These are phyloP conservation scores for Puntigrus tetrazona DNA, from an alignment of 2,113 vertebrate genomes.

Conservation along the genomic window DNA sequence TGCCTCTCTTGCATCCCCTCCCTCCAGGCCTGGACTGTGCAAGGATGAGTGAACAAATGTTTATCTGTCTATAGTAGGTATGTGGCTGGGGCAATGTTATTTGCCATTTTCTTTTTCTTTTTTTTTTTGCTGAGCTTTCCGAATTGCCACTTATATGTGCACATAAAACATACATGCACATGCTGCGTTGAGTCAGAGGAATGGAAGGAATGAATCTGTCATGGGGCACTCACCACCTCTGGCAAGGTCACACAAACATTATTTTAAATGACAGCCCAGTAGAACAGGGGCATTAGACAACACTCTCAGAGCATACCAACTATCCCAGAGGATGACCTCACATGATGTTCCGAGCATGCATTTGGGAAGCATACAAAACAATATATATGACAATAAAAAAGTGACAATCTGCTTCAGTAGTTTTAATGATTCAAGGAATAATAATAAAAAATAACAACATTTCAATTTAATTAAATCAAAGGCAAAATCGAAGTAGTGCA, in stretches of 20 bases:
- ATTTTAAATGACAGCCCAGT: slow-evolving; percentile 52
- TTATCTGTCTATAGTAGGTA: slow-evolving; percentile 32
- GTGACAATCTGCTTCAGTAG: background rate
- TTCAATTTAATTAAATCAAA: no score
- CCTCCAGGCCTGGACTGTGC: slow-evolving; percentile 43
- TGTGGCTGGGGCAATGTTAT: slow-evolving; percentile 7
- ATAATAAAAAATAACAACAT: background rate
- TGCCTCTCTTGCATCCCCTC: slow-evolving; percentile 26
- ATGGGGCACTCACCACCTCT: slow-evolving; percentile 39
- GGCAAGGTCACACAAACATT: slow-evolving; percentile 58
- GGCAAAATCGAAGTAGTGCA: no score
- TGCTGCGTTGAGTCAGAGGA: slow-evolving; percentile 21
- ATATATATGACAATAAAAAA: no score
- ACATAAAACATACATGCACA: slow-evolving; percentile 46
- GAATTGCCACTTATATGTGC: slow-evolving; percentile 21
- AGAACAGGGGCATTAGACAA: slow-evolving; percentile 45
- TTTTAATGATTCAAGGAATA: background rate
- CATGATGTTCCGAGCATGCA: background rate
- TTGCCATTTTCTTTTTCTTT: slow-evolving; percentile 1
- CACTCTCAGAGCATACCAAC: slow-evolving; percentile 47
- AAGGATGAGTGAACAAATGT: slow-evolving; percentile 52
- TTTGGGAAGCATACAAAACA: background rate
- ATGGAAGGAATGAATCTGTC: slow-evolving; percentile 39
- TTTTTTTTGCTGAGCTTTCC: slow-evolving; percentile 45
- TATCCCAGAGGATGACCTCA: slow-evolving; percentile 31